Evolutionary conservation across 53 echinoderm and acorn worm species (phyloP).

Genomic region (Henricia sp.): DNA sequence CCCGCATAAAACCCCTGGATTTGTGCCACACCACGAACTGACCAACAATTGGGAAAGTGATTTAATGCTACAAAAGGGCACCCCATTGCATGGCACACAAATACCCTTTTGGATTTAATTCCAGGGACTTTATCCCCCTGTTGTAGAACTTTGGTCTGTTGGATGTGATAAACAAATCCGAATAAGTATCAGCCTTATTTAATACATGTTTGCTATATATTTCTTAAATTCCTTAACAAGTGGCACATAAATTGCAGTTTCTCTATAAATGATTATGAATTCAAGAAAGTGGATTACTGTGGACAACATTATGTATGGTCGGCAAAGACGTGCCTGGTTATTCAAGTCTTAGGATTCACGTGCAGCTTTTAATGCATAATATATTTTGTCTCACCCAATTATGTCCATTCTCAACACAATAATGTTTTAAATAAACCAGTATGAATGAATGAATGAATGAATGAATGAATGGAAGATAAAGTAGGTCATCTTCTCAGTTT

Average conservation of each 20-base stretch:
- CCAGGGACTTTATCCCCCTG: neutral
- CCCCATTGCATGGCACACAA: constrained; percentile 33
- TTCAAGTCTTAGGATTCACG: too few species aligned
- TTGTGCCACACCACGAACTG: constrained; percentile 28
- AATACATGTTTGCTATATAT: constrained; percentile 1
- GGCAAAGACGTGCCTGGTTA: too few species aligned
- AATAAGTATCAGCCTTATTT: constrained; percentile 26
- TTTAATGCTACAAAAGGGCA: constrained; percentile 33
- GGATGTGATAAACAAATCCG: constrained; percentile 44
- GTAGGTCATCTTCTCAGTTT: too few species aligned
- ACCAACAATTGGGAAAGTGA: constrained; percentile 23
- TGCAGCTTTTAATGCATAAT: too few species aligned
- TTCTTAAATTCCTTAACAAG: constrained; percentile 1
- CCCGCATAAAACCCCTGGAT: neutral
- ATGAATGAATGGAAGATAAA: too few species aligned
- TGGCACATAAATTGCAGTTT: constrained; percentile 29
- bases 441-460: neutral
- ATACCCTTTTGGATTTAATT: constrained; percentile 49
- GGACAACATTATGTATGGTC: too few species aligned
- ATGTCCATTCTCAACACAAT: too few species aligned
- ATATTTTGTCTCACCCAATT: too few species aligned
- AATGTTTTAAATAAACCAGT: too few species aligned
- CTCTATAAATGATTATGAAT: too few species aligned
- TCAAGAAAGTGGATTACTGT: too few species aligned
- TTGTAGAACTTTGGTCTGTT: constrained; percentile 2